Conservation (phyloP, 2,888 invertebrate species). For the Rhorus exstirpatorius region DNA sequence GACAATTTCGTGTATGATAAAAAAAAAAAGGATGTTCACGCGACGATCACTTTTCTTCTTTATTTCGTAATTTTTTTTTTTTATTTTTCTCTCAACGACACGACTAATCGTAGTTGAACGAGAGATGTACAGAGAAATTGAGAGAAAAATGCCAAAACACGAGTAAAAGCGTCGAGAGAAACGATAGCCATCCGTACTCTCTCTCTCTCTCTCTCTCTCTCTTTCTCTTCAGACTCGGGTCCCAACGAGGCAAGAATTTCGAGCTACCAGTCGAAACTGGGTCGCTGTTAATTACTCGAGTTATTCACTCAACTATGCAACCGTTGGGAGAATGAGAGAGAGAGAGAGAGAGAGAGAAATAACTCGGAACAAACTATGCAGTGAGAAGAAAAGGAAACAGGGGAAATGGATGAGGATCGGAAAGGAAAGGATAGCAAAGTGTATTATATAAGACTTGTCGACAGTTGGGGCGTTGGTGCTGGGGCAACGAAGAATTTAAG, state of each 20-base stretch:
- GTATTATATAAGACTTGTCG: slow-evolving; percentile 1
- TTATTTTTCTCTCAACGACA: not conserved
- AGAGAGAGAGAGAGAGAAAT: slow-evolving; percentile 5
- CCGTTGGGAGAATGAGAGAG: slow-evolving; percentile 38
- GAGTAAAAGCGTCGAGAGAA: not conserved
- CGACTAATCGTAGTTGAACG: slow-evolving; percentile 5
- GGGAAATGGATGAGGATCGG: slow-evolving; percentile 11
- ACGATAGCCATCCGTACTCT: slow-evolving; percentile 11
- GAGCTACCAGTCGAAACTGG: slow-evolving; percentile 73
- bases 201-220: not conserved
- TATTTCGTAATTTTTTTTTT: not conserved
- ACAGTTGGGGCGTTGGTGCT: slow-evolving; percentile 23
- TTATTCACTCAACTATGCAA: slow-evolving; percentile 79
- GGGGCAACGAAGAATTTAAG: slow-evolving; percentile 75
- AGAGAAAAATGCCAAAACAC: not conserved
- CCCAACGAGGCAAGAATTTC: slow-evolving; percentile 32
- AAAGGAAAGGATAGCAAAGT: slow-evolving; percentile 10
- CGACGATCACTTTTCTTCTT: not conserved
- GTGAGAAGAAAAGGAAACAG: slow-evolving; percentile 12
- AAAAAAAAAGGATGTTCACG: not conserved
- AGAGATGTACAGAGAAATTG: not conserved
- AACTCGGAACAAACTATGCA: slow-evolving; percentile 39
- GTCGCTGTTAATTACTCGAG: slow-evolving; percentile 80
- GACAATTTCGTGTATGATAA: slow-evolving; percentile 6
- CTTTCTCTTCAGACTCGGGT: not conserved